Base-by-base conservation (phyloP, 1,140 invertebrate species). In the Lucilia sericata region DNA sequence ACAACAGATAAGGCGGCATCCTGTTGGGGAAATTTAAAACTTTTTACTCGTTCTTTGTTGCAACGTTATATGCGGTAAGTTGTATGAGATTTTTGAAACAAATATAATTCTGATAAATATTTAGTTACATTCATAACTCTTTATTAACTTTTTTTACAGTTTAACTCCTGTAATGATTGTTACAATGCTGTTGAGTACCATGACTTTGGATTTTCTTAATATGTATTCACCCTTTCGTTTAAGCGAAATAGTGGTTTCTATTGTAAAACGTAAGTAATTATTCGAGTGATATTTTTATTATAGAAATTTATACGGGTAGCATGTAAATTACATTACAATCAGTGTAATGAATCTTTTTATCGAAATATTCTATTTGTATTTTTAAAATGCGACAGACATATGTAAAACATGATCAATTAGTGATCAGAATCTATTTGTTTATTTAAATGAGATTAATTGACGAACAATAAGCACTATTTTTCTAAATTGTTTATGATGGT, bases 141-240 rank as follows among this genome's bases (percentile, higher is more conserved):
- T 70, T n/a, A n/a, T n/a, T 55, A 12, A 12, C 13, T 55, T 55
- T 55, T n/a, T 12, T 55, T 55, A 55, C 51, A 88, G 88, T 76
- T 85, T 88, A 83, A 88, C 87, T 70, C 83, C 87, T 30, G 74
- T 86, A 17, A 60, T 86, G 78, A 85, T 88, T 65, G 51, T 85
- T 17, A 86, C 85, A 47, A 83, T 86, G 85, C 65, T 86, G 10
- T 47, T 86, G 7, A 83, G 80, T 78, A 85, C 87, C 30, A 65
- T 82, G 25, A 12, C 75, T 14, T 86, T 82, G 75, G 86, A 86
- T 42, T 36, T 83, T n/a, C 51, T 85, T n/a, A 76, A 86, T 70
- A 83, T 83, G 65, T 78, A 85, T 55, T 85, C 88, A 85, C 88
- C 87, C 82, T 88, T 88, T 85, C 70, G 78, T 60, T 76, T 85